A percentile compares a stretch with the other conserved stretches of the same genome.
These are phyloP conservation scores for Nephrotoma appendiculata DNA, from an alignment of 2,888 invertebrate genomes.

Conservation along the genomic window DNA sequence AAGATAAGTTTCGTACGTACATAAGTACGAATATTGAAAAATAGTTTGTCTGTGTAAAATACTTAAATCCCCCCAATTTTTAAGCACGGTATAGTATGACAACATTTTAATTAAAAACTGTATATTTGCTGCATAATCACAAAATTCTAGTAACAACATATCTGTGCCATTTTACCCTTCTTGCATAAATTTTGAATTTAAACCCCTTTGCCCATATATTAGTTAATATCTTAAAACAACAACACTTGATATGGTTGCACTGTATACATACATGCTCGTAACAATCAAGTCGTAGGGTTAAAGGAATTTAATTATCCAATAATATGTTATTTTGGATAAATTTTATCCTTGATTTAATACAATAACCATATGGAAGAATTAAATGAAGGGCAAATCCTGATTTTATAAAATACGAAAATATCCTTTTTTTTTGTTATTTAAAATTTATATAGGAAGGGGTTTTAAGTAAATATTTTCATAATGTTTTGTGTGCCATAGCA, in stretches of 20 bases:
- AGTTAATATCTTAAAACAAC: neutral
- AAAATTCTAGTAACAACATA: neutral
- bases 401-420: neutral
- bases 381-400: neutral
- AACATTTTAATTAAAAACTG: neutral
- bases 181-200: neutral
- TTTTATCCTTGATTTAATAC: neutral
- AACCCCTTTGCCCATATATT: neutral
- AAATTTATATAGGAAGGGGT: neutral
- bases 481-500: neutral
- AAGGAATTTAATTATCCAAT: neutral
- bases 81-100: neutral
- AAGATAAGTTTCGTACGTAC: neutral
- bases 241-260: neutral
- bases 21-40: neutral
- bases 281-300: neutral
- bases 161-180: neutral
- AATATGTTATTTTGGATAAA: neutral
- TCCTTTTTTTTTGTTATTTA: neutral
- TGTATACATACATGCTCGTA: neutral
- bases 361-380: neutral
- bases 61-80: neutral
- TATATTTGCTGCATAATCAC: neutral
- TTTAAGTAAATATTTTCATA: neutral
- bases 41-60: neutral